Base-by-base conservation (phyloP, 1,140 invertebrate genomes). In the Papilio helenus region DNA sequence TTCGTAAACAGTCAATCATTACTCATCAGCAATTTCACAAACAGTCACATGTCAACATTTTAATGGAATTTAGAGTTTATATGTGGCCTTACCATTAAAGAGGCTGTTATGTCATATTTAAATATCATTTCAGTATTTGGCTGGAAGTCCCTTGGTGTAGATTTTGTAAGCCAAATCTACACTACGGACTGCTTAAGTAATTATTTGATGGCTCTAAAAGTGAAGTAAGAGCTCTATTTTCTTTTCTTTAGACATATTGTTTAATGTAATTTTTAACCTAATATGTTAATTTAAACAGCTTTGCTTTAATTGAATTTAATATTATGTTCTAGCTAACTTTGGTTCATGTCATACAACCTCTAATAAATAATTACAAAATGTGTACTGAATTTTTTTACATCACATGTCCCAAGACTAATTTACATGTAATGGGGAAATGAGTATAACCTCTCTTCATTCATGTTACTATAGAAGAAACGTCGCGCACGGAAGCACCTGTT, bases 251-350 rank as follows among this genome's bases (percentile, higher is more conserved):
- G 34, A 68, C 61, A 68, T 16, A 68, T 68, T 68, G 23, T 29
- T 68, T 16, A 68, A 61, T 34, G 12, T 68, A 29, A 14, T n/a
- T 4, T 16, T 68, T 68, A 68, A 68, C 58, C 58, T 61, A 34
- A 34, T 68, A 68, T 68, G 12, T 68, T 68, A 34, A 68, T 68
- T 68, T 68, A 68, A 68, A 68, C 26, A 68, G 26, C 61, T 68
- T 68, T 68, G 61, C 61, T 68, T 68, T 68, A 68, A 68, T 68
- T 16, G 26, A 68, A 34, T 68, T 29, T 29, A 68, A 68, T 68
- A 68, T 68, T 68, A 68, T 68, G 61, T 68, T 68, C 61, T 61
- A n/a, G n/a, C 23, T 61, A 68, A 4, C 23, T 68, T 68, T 29
- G 26, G 26, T 68, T 29, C 26, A 34, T 34, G 23, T 68, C 26